Evolutionary conservation across 2,888 invertebrate genomes (phyloP).

Genomic region (Tetragnatha montana): DNA sequence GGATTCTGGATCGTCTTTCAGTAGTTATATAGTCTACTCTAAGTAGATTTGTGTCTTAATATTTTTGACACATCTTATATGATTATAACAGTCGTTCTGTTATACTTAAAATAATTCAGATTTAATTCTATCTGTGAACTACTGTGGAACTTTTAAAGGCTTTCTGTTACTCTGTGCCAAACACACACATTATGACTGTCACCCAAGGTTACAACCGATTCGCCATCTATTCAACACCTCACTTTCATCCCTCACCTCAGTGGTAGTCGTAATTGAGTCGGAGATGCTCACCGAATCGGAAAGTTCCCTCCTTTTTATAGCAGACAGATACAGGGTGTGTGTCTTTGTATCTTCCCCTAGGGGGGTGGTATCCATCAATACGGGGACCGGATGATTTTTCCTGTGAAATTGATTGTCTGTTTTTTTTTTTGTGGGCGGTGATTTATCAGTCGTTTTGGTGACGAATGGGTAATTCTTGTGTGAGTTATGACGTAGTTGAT

Average conservation of each 20-base stretch:
- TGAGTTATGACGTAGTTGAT: not conserved
- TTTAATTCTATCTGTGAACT: no score
- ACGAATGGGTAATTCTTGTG: not conserved
- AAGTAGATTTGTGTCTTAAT: no score
- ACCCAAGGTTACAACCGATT: not conserved
- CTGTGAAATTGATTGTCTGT: not conserved
- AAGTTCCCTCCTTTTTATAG: constrained; percentile 1
- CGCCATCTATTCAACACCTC: not conserved
- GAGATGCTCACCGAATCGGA: constrained; percentile 18
- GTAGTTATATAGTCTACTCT: no score
- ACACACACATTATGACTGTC: not conserved
- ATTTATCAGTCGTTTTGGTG: not conserved
- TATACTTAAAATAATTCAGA: no score
- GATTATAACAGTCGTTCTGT: no score
- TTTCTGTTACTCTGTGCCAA: not conserved
- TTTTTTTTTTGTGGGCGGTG: no score
- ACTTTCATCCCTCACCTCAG: no score
- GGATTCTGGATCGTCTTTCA: no score
- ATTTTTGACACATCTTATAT: no score
- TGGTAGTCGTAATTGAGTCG: constrained; percentile 34
- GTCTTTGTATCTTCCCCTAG: not conserved
- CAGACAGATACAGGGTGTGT: constrained; percentile 7
- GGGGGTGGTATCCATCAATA: constrained; percentile 24
- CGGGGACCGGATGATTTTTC: not conserved
- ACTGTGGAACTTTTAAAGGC: not conserved